Base-by-base conservation (phyloP, 1,140 invertebrate genomes). In the Heliconius hermathena region DNA sequence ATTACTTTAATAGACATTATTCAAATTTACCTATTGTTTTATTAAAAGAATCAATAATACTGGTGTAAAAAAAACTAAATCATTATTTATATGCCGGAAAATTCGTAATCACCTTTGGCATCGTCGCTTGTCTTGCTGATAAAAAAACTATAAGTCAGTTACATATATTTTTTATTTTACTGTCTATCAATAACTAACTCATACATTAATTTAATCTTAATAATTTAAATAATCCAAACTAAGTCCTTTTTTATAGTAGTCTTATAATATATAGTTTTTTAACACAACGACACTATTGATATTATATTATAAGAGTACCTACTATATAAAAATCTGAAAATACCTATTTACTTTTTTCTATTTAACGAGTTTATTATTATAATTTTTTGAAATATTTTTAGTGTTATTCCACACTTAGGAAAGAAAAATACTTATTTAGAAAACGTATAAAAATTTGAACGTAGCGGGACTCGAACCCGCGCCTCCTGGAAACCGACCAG, bases 311-410 rank as follows among this genome's bases (percentile, higher is more conserved):
- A 52, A 52, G 4, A 52, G 0, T 11, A 49, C 16, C 4, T 11
- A 49, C 46, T 49, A 49, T 16, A 49, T 4, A 16, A 49, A 49
- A 49, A 49, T 49, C 13, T 57, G 8, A 57, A 57, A n/a, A n/a
- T 57, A 57, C 54, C 5, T 57, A 8, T 22, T 57, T 20, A 57
- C n/a, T n/a, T 8, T 54, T 20, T n/a, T 18, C 9, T 57, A 57
- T 33, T 60, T 60, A 60, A 22, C n/a, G 54, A 60, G 54, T 60
- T 60, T 60, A 22, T 60, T n/a, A n/a, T n/a, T n/a, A n/a, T n/a
- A n/a, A n/a, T n/a, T n/a, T n/a, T n/a, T n/a, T n/a, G n/a, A n/a
- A n/a, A n/a, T n/a, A n/a, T n/a, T n/a, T n/a, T n/a, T n/a, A n/a
- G n/a, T n/a, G n/a, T n/a, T n/a, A n/a, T n/a, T n/a, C n/a, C n/a